Conservation (phyloP, 2,113 vertebrate species). For the Sitta europaea region DNA sequence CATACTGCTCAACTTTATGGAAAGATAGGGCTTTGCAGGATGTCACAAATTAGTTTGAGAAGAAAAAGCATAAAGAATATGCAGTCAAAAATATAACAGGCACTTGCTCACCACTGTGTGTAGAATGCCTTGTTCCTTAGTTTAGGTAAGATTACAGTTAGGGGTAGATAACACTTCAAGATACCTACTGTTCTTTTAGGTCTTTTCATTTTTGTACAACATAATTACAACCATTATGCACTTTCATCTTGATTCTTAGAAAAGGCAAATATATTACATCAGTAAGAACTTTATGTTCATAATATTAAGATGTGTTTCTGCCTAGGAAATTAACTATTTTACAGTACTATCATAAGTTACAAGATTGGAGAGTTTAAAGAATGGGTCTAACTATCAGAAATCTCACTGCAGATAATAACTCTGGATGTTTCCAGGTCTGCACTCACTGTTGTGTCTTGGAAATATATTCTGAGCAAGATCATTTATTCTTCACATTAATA, state of each 20-base stretch:
- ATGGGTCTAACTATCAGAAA: not conserved
- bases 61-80: not conserved
- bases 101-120: not conserved
- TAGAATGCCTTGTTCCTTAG: not conserved
- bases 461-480: not conserved
- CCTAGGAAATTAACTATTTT: conserved; percentile 27
- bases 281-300: conserved; percentile 25
- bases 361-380: conserved; percentile 1
- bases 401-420: not conserved
- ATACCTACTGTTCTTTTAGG: conserved; percentile 17
- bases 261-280: conserved; percentile 52
- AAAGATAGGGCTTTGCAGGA: not conserved
- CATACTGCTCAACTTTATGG: not conserved
- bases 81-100: not conserved
- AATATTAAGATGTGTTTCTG: conserved; percentile 58
- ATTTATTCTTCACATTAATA: not conserved
- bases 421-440: not conserved
- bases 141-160: conserved; percentile 9
- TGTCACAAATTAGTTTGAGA: not conserved
- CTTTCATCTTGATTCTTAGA: conserved; percentile 35
- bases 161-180: not conserved
- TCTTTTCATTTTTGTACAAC: not conserved
- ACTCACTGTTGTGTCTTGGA: not conserved
- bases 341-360: not conserved
- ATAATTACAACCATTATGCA: conserved; percentile 59